A percentile compares a stretch with the other conserved stretches of the same genome.
Conservation (phyloP, 2,113 vertebrate species). For the Promerops cafer region DNA sequence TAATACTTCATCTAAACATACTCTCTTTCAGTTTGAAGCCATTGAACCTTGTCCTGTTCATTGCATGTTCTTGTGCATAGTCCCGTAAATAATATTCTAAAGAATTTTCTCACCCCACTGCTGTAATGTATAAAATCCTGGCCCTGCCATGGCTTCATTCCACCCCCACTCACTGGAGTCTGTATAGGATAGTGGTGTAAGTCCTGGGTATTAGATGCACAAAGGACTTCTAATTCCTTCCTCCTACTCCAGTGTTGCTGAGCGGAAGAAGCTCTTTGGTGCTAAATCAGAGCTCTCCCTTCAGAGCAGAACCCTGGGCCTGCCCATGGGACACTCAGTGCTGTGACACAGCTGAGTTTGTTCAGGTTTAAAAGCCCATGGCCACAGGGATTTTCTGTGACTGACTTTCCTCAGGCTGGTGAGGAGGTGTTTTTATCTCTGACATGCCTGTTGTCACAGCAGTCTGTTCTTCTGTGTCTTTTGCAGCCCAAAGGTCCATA, state of each 20-base stretch:
- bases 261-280: neutral
- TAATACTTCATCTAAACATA: neutral
- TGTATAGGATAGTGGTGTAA: rapidly evolving
- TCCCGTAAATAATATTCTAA: neutral
- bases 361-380: neutral
- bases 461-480: neutral
- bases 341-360: neutral
- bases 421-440: neutral
- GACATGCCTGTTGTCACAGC: neutral
- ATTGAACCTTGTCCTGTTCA: neutral
- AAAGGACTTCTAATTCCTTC: neutral
- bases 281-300: neutral
- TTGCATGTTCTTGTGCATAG: neutral
- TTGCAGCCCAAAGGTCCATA: neutral
- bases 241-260: neutral
- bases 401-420: neutral
- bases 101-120: neutral
- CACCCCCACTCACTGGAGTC: neutral
- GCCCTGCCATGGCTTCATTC: rapidly evolving
- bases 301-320: neutral
- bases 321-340: rapidly evolving
- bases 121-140: neutral
- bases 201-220: neutral
- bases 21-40: neutral
- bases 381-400: neutral